Evolutionary conservation across 30 jellyfish, hydroid and myxozoan genomes (phyloP).

Genomic region (Euphysa ruthae): DNA sequence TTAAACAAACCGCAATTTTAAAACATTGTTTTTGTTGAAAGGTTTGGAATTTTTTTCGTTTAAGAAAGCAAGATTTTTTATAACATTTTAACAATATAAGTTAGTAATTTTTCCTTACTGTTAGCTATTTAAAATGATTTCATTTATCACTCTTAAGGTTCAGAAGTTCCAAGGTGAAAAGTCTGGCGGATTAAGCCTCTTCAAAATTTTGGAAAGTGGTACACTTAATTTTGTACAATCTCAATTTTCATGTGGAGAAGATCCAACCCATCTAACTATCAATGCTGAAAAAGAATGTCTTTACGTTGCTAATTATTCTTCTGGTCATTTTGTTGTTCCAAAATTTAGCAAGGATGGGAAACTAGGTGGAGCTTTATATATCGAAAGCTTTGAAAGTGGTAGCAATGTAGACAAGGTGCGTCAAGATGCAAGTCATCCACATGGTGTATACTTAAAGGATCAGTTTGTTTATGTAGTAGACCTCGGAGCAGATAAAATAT

Average conservation of each 20-base stretch:
- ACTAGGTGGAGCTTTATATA: constrained; percentile 17
- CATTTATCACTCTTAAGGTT: constrained; percentile 3
- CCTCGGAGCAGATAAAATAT: constrained; percentile 27
- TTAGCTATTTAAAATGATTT: too few species aligned
- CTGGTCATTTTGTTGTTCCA: constrained; percentile 34
- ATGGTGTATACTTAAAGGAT: constrained; percentile 24
- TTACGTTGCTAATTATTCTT: constrained; percentile 14
- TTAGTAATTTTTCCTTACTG: too few species aligned
- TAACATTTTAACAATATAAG: too few species aligned
- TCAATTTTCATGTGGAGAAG: constrained; percentile 32
- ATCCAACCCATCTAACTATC: constrained; percentile 8
- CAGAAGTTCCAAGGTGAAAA: constrained; percentile 12
- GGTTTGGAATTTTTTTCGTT: too few species aligned
- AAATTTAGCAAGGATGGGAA: constrained; percentile 4
- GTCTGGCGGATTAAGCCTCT: constrained; percentile 21
- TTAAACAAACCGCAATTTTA: too few species aligned
- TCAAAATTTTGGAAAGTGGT: neutral
- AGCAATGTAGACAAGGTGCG: constrained; percentile 17
- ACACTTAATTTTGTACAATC: constrained; percentile 1
- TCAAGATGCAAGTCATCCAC: constrained; percentile 30
- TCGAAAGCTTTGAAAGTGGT: constrained; percentile 18
- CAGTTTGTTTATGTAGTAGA: constrained; percentile 26
- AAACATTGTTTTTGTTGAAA: too few species aligned
- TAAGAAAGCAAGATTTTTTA: too few species aligned
- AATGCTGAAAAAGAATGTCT: constrained; percentile 1